Evolutionary conservation across 2,888 invertebrate genomes (phyloP), one percentile per base, ranked within the genome.

Genomic region (Idaea aversata): DNA sequence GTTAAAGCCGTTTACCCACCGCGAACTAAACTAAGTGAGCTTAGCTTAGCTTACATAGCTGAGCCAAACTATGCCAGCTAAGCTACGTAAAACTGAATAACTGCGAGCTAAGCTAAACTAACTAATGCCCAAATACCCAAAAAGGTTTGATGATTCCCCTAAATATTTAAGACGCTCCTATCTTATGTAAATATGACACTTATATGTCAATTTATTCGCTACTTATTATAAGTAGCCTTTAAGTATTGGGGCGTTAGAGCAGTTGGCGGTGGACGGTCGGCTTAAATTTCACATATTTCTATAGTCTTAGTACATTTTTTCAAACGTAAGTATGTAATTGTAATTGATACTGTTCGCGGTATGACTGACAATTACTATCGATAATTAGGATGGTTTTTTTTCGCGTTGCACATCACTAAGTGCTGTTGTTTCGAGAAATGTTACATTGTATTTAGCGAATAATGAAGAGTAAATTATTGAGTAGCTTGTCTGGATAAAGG

Each of bases 1-100:
- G 68, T 67, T 72, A 73, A 78, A 25, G 25, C 25, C 25, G 25
- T 25, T 25, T 25, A 3, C 3, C 25, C 25, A 25, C 25, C 25
- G 3, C 25, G 2, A 25, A 25, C 25, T 25, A 25, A 25, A 25
- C 25, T 25, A 25, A 25, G 25, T 25, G 1, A 25, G 25, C 3
- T 25, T 25, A 25, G 25, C 25, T 25, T 25, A 25, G 25, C 25
- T 25, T n/a, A n/a, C n/a, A n/a, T n/a, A 25, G 1, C 3, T 58
- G 15, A 58, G 15, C 58, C 15, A 57, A 25, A 25, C 25, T 25
- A 25, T 25, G 25, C 25, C 25, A 25, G 25, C 25, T 25, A 25
- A 25, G 25, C 10, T 57, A 57, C 3, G 13, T 57, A n/a, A 16
- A 13, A 57, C n/a, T n/a, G n/a, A n/a, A n/a, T n/a, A 58, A 58